Percentiles rank a stretch among this genome's conserved stretches.
Conservation (phyloP, 2,797 vertebrate species). For the Phataginus tricuspis region DNA sequence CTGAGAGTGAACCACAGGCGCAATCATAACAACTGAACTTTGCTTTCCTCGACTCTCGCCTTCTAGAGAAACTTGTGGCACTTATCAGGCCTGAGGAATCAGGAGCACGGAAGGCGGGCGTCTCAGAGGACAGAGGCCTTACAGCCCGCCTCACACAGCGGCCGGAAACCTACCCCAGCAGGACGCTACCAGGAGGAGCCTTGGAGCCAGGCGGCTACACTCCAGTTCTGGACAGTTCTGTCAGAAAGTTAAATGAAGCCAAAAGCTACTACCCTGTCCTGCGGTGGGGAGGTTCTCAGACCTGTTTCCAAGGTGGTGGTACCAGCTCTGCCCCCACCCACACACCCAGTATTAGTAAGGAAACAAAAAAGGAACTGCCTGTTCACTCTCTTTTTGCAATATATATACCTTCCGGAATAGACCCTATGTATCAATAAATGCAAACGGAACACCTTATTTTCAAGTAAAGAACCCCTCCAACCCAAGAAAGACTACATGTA, state of each 20-base stretch:
- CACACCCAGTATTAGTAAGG: not conserved
- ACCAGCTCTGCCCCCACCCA: not conserved
- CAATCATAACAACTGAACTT: not conserved
- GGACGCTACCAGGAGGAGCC: not conserved
- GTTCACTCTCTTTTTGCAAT: slow-evolving; percentile 47
- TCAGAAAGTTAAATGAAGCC: not conserved
- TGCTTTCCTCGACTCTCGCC: slow-evolving; percentile 32
- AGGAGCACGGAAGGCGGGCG: not conserved
- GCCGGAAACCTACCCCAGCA: not conserved
- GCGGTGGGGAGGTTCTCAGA: not conserved
- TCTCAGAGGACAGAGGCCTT: not conserved
- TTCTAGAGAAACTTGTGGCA: slow-evolving; percentile 39
- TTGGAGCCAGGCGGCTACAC: not conserved
- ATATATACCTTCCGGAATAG: not conserved
- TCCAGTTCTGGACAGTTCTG: not conserved
- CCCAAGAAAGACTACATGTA: not conserved
- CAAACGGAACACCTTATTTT: slow-evolving; percentile 36
- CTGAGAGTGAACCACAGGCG: not conserved
- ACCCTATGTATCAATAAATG: not conserved
- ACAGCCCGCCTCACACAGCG: not conserved
- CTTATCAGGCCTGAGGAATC: not conserved
- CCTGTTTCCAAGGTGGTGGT: not conserved
- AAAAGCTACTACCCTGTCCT: not conserved
- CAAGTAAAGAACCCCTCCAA: not conserved
- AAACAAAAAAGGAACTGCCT: slow-evolving; percentile 54